Conservation (phyloP, 2,797 vertebrate species). For the Darevskia mixta region DNA sequence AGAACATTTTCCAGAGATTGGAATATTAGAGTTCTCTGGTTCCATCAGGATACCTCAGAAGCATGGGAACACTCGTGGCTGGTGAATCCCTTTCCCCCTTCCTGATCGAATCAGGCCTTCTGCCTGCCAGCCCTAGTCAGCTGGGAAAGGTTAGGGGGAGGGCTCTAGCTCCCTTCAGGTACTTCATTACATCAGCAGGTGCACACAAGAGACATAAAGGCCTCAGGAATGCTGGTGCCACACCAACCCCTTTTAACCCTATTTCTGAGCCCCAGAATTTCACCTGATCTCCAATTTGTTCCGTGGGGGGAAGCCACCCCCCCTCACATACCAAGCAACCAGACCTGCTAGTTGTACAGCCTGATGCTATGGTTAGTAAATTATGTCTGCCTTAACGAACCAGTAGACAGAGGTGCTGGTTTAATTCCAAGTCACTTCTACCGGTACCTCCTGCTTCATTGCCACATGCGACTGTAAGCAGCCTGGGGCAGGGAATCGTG, state of each 20-base stretch:
- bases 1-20: not conserved
- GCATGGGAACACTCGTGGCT: not conserved
- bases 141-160: too few species aligned
- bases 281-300: not conserved
- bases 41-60: not conserved
- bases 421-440: not conserved
- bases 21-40: not conserved
- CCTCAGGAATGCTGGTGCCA: not conserved
- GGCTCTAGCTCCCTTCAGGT: too few species aligned
- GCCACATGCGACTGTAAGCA: not conserved
- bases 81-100: not conserved
- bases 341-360: not conserved
- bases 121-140: not conserved
- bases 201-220: not conserved
- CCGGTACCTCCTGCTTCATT: too few species aligned
- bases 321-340: not conserved
- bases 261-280: not conserved
- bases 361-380: not conserved
- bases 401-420: not conserved
- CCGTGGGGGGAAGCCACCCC: not conserved
- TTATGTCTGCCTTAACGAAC: not conserved
- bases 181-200: too few species aligned
- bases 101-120: too few species aligned
- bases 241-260: not conserved
- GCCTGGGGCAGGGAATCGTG: not conserved